Percentiles rank a stretch among this genome's conserved stretches.
These are phyloP conservation scores for Luscinia megarhynchos DNA, from an alignment of 2,797 vertebrate species.

Conservation along the genomic window DNA sequence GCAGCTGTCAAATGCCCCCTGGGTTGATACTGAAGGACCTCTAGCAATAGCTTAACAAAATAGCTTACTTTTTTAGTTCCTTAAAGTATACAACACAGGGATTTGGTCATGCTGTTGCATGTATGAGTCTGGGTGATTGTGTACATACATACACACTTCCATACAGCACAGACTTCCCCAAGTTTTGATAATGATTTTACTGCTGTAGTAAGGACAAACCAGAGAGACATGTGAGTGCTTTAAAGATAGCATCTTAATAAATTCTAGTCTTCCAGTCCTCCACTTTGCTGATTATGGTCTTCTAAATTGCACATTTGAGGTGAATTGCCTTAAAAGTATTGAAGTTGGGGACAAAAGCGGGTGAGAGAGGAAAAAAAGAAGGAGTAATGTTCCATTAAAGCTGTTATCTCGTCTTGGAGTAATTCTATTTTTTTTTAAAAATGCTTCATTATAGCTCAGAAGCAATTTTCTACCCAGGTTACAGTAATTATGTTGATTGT, in stretches of 20 bases:
- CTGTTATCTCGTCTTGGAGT: not conserved
- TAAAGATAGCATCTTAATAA: not conserved
- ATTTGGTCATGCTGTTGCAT: not conserved
- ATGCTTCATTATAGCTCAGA: not conserved
- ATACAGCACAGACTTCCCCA: not conserved
- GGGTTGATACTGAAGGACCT: not conserved
- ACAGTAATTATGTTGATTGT: not conserved
- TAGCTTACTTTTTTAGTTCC: not conserved
- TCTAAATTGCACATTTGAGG: not conserved
- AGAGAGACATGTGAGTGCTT: not conserved
- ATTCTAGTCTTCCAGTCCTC: not conserved
- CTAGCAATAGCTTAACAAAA: not conserved
- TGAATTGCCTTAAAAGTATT: not conserved
- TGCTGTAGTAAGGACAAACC: not conserved
- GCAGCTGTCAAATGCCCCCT: not conserved
- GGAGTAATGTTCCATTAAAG: not conserved
- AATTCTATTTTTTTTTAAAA: not conserved
- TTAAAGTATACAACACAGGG: not conserved
- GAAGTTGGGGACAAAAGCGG: rapidly evolving
- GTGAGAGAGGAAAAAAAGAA: rapidly evolving
- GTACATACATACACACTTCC: not conserved
- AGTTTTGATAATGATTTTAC: not conserved
- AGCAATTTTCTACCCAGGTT: not conserved
- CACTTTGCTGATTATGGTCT: not conserved
- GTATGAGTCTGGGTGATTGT: not conserved